Conservation (phyloP, 2,113 vertebrate species). For the Nannospalax galili region DNA sequence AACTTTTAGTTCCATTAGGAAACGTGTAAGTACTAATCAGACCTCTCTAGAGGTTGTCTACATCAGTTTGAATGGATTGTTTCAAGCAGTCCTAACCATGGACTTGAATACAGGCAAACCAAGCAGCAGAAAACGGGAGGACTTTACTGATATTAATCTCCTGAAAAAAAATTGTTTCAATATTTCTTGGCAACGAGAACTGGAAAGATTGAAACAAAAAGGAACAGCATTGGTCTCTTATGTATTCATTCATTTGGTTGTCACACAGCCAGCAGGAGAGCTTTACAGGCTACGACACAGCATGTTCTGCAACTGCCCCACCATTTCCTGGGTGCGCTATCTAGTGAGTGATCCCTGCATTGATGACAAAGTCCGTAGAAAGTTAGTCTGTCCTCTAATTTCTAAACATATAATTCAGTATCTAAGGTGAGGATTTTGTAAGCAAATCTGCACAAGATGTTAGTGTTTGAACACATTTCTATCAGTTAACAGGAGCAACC, state of each 20-base stretch:
- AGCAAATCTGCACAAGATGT: neutral
- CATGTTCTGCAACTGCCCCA: neutral
- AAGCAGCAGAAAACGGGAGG: neutral
- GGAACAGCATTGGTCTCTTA: neutral
- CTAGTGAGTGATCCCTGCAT: neutral
- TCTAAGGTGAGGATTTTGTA: neutral
- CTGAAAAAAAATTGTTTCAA: neutral
- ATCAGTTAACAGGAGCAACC: neutral
- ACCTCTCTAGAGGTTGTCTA: neutral
- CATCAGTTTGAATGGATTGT: neutral
- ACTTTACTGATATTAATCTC: neutral
- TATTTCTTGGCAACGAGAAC: neutral
- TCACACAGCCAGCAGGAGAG: neutral
- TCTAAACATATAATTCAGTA: neutral
- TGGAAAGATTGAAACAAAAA: slow-evolving; percentile 6
- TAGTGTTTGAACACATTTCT: neutral
- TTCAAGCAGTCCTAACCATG: neutral
- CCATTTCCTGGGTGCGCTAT: neutral
- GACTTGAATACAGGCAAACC: neutral
- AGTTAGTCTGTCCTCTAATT: neutral
- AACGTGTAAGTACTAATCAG: neutral
- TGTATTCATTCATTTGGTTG: neutral
- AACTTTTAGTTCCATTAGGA: neutral
- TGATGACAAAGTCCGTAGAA: neutral
- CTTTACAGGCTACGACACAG: neutral